Percentiles rank a stretch among this genome's conserved stretches.
Conservation (phyloP, 1,140 invertebrate species). For the Venustaconcha ellipsiformis region DNA sequence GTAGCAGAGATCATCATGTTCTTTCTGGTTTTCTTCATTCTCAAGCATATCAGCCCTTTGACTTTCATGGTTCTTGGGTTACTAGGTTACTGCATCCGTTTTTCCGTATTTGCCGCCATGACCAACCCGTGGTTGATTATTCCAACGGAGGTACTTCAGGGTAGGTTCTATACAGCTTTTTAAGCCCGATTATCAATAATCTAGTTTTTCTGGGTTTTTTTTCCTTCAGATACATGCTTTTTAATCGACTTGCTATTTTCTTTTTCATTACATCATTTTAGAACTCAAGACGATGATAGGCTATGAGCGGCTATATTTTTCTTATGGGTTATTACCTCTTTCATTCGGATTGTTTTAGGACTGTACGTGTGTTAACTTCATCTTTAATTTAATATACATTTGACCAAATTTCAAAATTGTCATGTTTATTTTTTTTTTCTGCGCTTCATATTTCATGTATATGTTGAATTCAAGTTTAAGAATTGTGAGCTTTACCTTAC, state of each 20-base stretch:
- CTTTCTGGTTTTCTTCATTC: conserved; percentile 32
- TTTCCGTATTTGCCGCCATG: conserved; percentile 35
- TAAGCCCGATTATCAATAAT: not conserved
- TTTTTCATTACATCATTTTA: not conserved
- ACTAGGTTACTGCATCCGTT: conserved; percentile 28
- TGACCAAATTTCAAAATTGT: too few species aligned
- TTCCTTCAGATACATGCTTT: not conserved
- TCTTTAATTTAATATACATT: too few species aligned
- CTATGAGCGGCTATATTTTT: not conserved
- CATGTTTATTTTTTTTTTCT: too few species aligned
- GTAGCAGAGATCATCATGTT: conserved; percentile 32
- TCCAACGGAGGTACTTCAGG: conserved; percentile 39
- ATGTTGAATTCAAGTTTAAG: too few species aligned
- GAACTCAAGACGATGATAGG: not conserved
- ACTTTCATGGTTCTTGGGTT: conserved; percentile 36
- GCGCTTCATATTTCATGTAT: too few species aligned
- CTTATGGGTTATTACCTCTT: not conserved
- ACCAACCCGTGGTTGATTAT: conserved; percentile 37
- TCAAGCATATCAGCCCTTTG: conserved; percentile 14
- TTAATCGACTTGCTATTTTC: not conserved
- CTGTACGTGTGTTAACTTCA: too few species aligned
- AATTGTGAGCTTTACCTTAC: too few species aligned
- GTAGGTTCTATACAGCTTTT: not conserved
- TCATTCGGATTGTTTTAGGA: not conserved
- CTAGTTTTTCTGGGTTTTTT: not conserved